Evolutionary conservation across 2,888 invertebrate species (phyloP).

Genomic region (Hirtodrosophila trivittata): DNA sequence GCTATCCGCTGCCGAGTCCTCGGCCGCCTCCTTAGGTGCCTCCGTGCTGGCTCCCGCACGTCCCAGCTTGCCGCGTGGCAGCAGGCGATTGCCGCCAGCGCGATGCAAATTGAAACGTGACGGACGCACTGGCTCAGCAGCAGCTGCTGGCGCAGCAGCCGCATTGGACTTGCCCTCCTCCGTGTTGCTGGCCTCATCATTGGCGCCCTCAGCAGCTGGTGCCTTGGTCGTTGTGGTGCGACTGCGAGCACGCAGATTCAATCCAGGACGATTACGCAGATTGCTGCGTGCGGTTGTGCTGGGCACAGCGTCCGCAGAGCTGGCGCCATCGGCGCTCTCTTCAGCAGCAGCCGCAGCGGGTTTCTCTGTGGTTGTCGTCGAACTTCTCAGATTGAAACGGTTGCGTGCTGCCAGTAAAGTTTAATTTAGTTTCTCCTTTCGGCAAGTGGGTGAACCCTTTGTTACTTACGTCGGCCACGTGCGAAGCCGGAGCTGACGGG

Average conservation of each 20-base stretch:
- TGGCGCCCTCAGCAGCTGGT: slow-evolving; percentile 60
- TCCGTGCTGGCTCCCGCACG: slow-evolving; percentile 69
- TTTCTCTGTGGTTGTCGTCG: slow-evolving; percentile 77
- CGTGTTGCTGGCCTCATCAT: slow-evolving; percentile 45
- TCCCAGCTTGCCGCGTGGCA: slow-evolving; percentile 80
- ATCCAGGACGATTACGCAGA: slow-evolving; percentile 79
- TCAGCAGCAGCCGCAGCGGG: slow-evolving; percentile 54
- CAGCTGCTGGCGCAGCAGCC: slow-evolving; percentile 50
- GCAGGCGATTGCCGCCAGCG: slow-evolving; percentile 77
- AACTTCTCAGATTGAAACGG: slow-evolving; percentile 83
- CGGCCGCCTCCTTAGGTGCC: slow-evolving; percentile 68
- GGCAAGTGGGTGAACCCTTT: background rate
- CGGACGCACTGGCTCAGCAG: slow-evolving; percentile 65
- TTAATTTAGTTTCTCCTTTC: background rate
- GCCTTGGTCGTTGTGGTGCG: slow-evolving; percentile 80
- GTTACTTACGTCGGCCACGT: slow-evolving; percentile 81
- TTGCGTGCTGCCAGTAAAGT: slow-evolving; percentile 79
- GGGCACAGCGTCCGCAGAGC: slow-evolving; percentile 63
- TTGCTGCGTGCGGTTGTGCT: slow-evolving; percentile 80
- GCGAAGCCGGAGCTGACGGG: slow-evolving; percentile 78
- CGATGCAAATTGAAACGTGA: slow-evolving; percentile 83
- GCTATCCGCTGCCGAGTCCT: slow-evolving; percentile 78
- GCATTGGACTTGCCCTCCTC: slow-evolving; percentile 65
- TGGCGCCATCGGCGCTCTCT: slow-evolving; percentile 60
- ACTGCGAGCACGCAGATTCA: slow-evolving; percentile 81